Conservation (phyloP, 1,140 invertebrate genomes). For the honey bee (Apis mellifera) region DNA sequence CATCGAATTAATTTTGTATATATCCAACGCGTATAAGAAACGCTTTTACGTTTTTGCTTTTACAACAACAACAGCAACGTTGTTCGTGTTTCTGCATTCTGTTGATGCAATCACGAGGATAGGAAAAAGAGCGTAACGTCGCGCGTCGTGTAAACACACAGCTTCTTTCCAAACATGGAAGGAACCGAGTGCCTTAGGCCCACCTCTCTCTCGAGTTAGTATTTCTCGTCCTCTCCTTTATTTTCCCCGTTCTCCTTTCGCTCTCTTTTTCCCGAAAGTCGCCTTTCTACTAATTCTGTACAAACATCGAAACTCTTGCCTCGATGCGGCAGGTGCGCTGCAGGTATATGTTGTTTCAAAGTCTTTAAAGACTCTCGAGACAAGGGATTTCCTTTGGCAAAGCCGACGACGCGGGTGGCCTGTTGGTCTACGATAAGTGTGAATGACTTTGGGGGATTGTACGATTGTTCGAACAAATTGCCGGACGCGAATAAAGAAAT, state of each 20-base stretch:
- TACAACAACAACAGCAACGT: background rate
- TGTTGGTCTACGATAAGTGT: conserved; percentile 51
- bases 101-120: conserved; percentile 32
- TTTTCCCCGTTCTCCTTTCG: background rate
- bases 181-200: conserved; percentile 24
- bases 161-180: conserved; percentile 43
- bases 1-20: too few relatives aligned
- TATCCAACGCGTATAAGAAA: too few relatives aligned
- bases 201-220: background rate
- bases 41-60: background rate
- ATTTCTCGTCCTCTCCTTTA: conserved; percentile 20
- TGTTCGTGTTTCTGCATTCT: conserved; percentile 18
- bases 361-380: conserved; percentile 66
- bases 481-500: background rate
- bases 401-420: conserved; percentile 70
- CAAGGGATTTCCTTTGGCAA: conserved; percentile 58
- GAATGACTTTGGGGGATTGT: conserved; percentile 60
- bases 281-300: conserved; percentile 73
- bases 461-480: conserved; percentile 43
- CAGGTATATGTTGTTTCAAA: conserved; percentile 75
- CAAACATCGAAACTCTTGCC: conserved; percentile 66
- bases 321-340: conserved; percentile 59
- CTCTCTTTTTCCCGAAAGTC: conserved; percentile 47
- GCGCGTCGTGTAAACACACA: conserved; percentile 11
- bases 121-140: conserved; percentile 14